These are phyloP conservation scores for Rhamnusium bicolor DNA, from an alignment of 2,888 invertebrate species.

Conservation along the genomic window DNA sequence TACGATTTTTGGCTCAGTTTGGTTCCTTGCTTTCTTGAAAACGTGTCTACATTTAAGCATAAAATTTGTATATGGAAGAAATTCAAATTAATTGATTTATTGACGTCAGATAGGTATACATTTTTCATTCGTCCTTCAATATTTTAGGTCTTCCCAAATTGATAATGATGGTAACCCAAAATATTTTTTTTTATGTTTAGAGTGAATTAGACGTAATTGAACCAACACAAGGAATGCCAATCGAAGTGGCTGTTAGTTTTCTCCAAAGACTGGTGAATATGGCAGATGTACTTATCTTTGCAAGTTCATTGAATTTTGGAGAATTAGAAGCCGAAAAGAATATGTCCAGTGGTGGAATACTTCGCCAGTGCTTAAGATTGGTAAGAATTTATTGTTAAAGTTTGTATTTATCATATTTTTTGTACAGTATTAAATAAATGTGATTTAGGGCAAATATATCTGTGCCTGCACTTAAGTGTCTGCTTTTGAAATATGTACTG, in stretches of 20 bases:
- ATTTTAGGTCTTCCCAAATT: too few relatives aligned
- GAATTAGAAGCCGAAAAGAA: constrained; percentile 99
- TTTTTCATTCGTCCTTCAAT: too few relatives aligned
- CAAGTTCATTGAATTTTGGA: constrained; percentile 96
- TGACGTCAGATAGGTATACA: too few relatives aligned
- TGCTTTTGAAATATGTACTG: constrained; percentile 5
- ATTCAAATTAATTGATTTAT: too few relatives aligned
- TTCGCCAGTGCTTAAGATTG: constrained; percentile 95
- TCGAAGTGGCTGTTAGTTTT: constrained; percentile 98
- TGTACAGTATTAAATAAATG: background rate
- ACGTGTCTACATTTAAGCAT: too few relatives aligned
- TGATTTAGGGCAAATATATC: background rate
- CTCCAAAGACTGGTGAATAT: constrained; percentile 98
- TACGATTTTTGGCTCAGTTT: too few relatives aligned
- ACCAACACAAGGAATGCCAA: constrained; percentile 98
- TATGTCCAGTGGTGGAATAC: constrained; percentile 99
- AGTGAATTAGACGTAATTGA: constrained; percentile 98
- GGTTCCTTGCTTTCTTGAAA: too few relatives aligned
- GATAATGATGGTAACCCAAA: too few relatives aligned
- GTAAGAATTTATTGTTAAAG: constrained; percentile 72
- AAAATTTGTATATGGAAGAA: too few relatives aligned
- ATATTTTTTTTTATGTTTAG: constrained; percentile 72
- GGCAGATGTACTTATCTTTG: constrained; percentile 98
- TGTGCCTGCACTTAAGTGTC: constrained; percentile 3
- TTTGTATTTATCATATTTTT: background rate